Conservation (phyloP, 2,113 vertebrate genomes). For the Todiramphus chloris region DNA sequence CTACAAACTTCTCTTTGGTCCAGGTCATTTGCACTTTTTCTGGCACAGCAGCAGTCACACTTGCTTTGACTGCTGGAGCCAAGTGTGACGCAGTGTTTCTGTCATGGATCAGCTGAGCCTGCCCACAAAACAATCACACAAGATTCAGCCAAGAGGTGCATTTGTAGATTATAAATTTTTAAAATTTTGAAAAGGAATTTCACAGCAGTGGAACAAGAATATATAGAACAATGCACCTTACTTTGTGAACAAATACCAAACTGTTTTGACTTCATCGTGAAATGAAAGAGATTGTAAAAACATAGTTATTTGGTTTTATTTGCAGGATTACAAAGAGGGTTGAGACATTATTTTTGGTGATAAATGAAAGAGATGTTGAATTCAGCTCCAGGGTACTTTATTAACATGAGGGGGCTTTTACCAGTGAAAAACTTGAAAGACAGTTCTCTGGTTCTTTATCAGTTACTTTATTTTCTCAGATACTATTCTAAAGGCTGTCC, state of each 20-base stretch:
- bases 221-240: not conserved
- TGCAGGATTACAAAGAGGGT: not conserved
- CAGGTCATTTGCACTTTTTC: slow-evolving; percentile 96
- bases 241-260: not conserved
- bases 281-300: not conserved
- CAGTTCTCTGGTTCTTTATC: not conserved
- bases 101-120: slow-evolving; percentile 96
- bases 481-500: not conserved
- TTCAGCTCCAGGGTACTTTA: not conserved
- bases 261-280: not conserved
- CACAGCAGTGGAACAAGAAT: not conserved
- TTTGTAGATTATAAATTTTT: not conserved
- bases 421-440: not conserved
- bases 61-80: slow-evolving; percentile 28
- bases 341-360: not conserved
- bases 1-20: slow-evolving; percentile 92
- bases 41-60: slow-evolving; percentile 43
- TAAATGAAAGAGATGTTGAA: not conserved
- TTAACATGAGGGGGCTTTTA: not conserved
- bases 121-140: not conserved
- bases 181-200: not conserved
- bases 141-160: not conserved
- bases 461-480: not conserved
- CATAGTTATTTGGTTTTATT: not conserved
- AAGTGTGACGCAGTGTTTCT: slow-evolving; percentile 88